Base-by-base conservation (phyloP, 2,113 vertebrate species). In the Cottus gobio region DNA sequence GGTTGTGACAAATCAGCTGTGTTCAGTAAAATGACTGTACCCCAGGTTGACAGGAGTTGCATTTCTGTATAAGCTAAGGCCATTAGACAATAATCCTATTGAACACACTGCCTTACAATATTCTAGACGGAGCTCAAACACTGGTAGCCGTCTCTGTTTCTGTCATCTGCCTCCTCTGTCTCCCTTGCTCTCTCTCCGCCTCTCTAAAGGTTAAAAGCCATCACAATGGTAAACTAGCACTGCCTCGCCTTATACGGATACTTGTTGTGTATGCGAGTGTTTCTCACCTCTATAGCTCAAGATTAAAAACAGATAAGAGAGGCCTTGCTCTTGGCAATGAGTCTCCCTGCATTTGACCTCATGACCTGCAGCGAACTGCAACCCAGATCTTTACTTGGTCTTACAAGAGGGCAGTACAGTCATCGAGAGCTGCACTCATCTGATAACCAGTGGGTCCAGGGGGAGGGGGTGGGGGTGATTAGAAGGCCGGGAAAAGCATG, bases 41-140 rank as follows among this genome's bases (percentile, higher is more conserved):
- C 69, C 71, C 50, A 58, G 79, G 75, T 85, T 84, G 82, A 85
- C 82, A 83, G 80, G 62, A 88, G 80, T 79, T 87, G 58, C 84
- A 75, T 88, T 87, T 76, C 81, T 71, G 71, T 82, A 75, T 64
- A 79, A 85, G 61, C 82, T 89, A 83, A 91, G 84, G 87, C 85
- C 86, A 90, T 91, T 87, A 85, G 62, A 84, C 18, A 1, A 86
- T 79, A 88, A 90, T 90, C 56, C 84, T 82, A 72, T 83, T 71
- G 58, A 90, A 75, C 90, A 81, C 50, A 50, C 75, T 66, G 82
- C 71, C 71, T 84, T 83, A 85, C 72, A 82, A 74, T 75, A 81
- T 79, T 84, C 84, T 79, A 79, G 79, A 77, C 61, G 4, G 67
- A 60, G 62, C 63, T 91, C 69, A 75, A 82, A 81, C 73, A 63